Evolutionary conservation across 2,888 invertebrate genomes (phyloP), one percentile per base, ranked within the genome.

Genomic region (Agriopis marginaria): DNA sequence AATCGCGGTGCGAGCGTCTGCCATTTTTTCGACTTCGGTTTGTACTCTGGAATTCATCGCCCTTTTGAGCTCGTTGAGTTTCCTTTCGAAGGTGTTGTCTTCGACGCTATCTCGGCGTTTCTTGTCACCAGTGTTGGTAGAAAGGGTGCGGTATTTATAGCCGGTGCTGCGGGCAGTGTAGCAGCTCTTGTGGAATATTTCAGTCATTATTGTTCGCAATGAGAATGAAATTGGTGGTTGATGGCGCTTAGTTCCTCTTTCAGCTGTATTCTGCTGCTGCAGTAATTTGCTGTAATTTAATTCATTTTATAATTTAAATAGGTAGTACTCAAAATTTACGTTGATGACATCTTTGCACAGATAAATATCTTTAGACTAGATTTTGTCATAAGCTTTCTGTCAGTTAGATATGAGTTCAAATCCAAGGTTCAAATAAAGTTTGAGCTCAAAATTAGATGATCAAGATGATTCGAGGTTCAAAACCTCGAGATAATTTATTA

Each of bases 81-180:
- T 91, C 51, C 47, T 86, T 11, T 90, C 87, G 42, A 89, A 84
- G 7, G 74, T 76, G 47, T 69, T 77, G 32, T 86, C 88, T 61
- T 87, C 86, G 7, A 71, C 72, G 61, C 66, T 77, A 45, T 86
- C 79, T 11, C 85, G 75, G 9, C 74, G 78, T 59, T 77, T 86
- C 39, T 77, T 81, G 3, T 86, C 84, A 0, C 90, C 92, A 0
- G 92, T 93, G 66, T 91, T 92, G 0, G 92, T 92, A 3, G 92
- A 88, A 4, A 91, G 75, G 1, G 90, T 91, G 1, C 92, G 84
- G 68, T 91, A 92, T 65, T 93, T 92, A 75, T 93, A 92, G 3
- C 91, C 92, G 2, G 88, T 73, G 62, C 86, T 89, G 0, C 92
- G 86, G 0, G 90, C 77, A 1, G 89, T 92, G 74, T 89, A 92